Evolutionary conservation across 2,113 vertebrate species (phyloP).

Genomic region (Alosa alosa): DNA sequence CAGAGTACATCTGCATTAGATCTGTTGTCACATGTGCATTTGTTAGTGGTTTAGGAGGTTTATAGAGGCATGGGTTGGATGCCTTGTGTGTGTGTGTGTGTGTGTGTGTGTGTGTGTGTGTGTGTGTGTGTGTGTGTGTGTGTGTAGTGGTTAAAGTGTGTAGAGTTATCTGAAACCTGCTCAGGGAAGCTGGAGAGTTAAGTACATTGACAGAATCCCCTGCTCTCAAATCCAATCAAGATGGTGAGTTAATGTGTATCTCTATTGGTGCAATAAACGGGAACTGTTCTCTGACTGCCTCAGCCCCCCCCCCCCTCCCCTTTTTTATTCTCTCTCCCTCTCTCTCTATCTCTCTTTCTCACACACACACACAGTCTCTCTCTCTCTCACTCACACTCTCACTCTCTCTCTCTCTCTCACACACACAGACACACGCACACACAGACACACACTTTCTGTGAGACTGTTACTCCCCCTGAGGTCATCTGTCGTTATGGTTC

Average conservation of each 20-base stretch:
- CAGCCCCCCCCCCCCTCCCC: background rate
- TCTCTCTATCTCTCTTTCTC: background rate
- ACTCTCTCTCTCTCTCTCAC: background rate
- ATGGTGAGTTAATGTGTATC: conserved; percentile 39
- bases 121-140: background rate
- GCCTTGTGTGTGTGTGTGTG: background rate
- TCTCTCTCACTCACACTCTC: background rate
- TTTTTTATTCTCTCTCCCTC: background rate
- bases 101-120: conserved; percentile 4
- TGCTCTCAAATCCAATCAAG: conserved; percentile 35
- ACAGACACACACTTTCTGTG: conserved; percentile 13
- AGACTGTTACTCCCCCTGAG: background rate
- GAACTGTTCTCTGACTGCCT: background rate
- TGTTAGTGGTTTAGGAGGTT: background rate
- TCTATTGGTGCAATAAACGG: conserved; percentile 39
- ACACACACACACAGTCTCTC: background rate
- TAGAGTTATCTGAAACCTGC: conserved; percentile 41
- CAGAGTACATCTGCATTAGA: background rate
- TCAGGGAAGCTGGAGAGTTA: conserved; percentile 26
- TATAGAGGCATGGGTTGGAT: conserved; percentile 38
- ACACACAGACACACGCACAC: background rate
- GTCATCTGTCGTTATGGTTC: conserved; percentile 31
- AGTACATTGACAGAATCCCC: conserved; percentile 45
- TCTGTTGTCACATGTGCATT: conserved; percentile 1
- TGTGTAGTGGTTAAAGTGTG: background rate